Percentiles rank a stretch among this genome's conserved stretches.
Conservation (phyloP, 2,113 vertebrate species). For the Aspidoscelis tigris region DNA sequence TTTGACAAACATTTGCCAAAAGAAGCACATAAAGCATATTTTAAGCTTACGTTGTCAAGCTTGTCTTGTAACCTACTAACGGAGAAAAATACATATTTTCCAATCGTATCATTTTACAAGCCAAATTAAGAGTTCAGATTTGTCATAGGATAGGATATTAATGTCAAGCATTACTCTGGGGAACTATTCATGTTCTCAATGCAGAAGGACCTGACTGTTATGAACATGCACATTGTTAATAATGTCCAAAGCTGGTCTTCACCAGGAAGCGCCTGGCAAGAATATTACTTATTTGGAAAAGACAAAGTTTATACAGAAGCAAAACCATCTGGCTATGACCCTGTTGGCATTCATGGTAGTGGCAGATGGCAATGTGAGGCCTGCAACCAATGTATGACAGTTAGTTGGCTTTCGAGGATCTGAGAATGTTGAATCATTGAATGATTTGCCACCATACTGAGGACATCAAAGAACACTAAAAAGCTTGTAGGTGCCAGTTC, state of each 20-base stretch:
- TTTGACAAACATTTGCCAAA: slow-evolving; percentile 59
- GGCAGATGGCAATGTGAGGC: not conserved
- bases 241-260: not conserved
- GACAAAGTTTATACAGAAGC: not conserved
- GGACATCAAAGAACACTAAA: too few relatives aligned
- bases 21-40: slow-evolving; percentile 53
- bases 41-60: slow-evolving; percentile 50
- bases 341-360: too few relatives aligned
- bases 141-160: slow-evolving; percentile 5
- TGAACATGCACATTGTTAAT: slow-evolving; percentile 1
- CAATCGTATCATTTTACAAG: slow-evolving; percentile 51
- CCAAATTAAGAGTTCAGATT: slow-evolving; percentile 14
- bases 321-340: not conserved
- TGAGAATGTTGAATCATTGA: too few relatives aligned
- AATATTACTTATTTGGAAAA: not conserved
- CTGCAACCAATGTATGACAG: too few relatives aligned
- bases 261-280: not conserved
- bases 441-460: too few relatives aligned
- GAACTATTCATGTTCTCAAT: slow-evolving; percentile 4
- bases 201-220: not conserved
- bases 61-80: slow-evolving; percentile 35
- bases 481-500: not conserved
- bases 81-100: slow-evolving; percentile 33
- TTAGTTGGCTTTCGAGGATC: too few relatives aligned
- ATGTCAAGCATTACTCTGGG: slow-evolving; percentile 20